Evolutionary conservation across 2,888 invertebrate species (phyloP).

Genomic region (Venusia cambrica): DNA sequence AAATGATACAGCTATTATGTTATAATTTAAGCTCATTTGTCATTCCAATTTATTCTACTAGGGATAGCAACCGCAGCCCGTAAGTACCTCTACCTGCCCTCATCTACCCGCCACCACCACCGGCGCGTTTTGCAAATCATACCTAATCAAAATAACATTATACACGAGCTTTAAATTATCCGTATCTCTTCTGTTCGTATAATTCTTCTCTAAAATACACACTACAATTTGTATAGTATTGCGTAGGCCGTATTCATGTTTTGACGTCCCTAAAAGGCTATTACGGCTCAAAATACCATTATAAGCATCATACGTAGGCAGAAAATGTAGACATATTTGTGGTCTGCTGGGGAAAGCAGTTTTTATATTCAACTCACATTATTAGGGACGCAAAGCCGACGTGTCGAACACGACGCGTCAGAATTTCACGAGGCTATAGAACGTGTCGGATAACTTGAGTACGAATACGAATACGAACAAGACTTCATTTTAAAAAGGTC

Average conservation of each 20-base stretch:
- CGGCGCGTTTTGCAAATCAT: conserved; percentile 18
- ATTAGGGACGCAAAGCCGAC: conserved; percentile 46
- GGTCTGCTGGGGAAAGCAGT: conserved; percentile 55
- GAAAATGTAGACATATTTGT: conserved; percentile 20
- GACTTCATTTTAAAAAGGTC: conserved; percentile 27
- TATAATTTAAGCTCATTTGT: conserved; percentile 14
- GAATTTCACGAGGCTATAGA: conserved; percentile 22
- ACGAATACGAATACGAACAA: conserved; percentile 12
- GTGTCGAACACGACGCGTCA: conserved; percentile 41
- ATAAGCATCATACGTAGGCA: conserved; percentile 20
- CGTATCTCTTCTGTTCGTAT: conserved; percentile 13
- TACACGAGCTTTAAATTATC: conserved; percentile 14
- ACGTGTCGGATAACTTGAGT: conserved; percentile 18
- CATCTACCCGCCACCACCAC: conserved; percentile 20
- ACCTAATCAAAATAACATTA: conserved; percentile 15
- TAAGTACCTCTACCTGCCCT: conserved; percentile 23
- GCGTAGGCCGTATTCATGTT: too few relatives aligned
- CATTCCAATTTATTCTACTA: conserved; percentile 24
- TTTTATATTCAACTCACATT: conserved; percentile 66
- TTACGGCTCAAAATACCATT: conserved; percentile 8
- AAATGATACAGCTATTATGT: conserved; percentile 8
- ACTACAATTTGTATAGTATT: too few relatives aligned
- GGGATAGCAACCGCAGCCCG: conserved; percentile 15
- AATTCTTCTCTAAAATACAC: too few relatives aligned
- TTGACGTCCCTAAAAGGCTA: conserved; percentile 17